A percentile compares a stretch with the other conserved stretches of the same genome.
Conservation (phyloP, 2,797 vertebrate species). For the Urophycis tenuis region DNA sequence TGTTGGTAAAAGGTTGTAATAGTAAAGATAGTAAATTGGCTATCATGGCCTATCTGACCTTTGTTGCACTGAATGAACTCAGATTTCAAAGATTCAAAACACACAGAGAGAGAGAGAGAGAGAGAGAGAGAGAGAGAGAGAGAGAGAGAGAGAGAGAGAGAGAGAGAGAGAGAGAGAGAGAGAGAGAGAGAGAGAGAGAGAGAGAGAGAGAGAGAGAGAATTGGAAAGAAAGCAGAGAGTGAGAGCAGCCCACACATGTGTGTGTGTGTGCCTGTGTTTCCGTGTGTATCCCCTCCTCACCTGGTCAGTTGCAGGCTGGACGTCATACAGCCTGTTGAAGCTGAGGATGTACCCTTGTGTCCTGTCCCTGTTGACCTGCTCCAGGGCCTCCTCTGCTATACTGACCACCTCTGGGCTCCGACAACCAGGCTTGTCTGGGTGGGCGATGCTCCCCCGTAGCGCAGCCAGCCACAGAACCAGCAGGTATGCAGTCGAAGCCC, state of each 20-base stretch:
- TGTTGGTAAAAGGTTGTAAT: not conserved
- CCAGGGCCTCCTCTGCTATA: constrained; percentile 49
- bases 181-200: no score
- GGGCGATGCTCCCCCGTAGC: constrained; percentile 35
- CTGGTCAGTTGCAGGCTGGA: constrained; percentile 6
- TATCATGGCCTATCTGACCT: no score
- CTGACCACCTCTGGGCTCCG: constrained; percentile 33
- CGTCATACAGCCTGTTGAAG: constrained; percentile 56
- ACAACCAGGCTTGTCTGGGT: constrained; percentile 34
- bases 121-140: no score
- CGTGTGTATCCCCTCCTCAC: no score
- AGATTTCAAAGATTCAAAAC: no score
- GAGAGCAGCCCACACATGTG: no score
- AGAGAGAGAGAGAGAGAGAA: not conserved
- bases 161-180: no score
- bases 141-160: not conserved
- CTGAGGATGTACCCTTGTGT: constrained; percentile 47
- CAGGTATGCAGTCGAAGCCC: constrained; percentile 38
- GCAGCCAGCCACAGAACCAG: constrained; percentile 42
- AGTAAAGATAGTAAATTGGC: no score
- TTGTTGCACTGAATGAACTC: no score
- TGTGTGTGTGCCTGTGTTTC: no score
- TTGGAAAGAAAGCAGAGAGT: not conserved
- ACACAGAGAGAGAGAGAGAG: not conserved
- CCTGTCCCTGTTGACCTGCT: constrained; percentile 55